Percentiles rank a stretch among this genome's conserved stretches.
phyloP scores from a whole-genome alignment of 2,888 invertebrate species.

The Harpalus rubripes region DNA sequence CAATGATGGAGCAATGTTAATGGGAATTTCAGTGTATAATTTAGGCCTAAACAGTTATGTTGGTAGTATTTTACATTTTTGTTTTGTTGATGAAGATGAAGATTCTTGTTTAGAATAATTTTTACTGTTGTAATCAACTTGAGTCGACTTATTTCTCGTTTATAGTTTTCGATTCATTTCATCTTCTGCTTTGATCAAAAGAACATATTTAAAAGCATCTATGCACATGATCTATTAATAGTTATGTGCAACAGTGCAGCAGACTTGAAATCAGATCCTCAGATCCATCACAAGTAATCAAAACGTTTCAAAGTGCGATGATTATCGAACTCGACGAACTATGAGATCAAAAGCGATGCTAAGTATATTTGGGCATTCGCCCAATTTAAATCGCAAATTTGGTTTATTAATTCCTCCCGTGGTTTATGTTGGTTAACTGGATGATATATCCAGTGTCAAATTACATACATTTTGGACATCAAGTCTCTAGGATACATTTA shows the following conservation, averaged over 20 bases:
- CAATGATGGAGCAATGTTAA: too few species aligned
- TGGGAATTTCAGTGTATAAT: too few species aligned
- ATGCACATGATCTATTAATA: not conserved
- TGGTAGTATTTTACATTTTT: too few species aligned
- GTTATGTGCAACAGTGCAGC: not conserved
- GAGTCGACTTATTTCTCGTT: too few species aligned
- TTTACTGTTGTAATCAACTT: too few species aligned
- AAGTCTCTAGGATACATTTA: not conserved
- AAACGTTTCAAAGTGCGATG: constrained; percentile 1
- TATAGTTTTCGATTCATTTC: not conserved
- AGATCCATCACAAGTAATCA: not conserved
- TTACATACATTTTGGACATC: not conserved
- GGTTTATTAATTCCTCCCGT: constrained; percentile 29
- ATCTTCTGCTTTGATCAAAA: not conserved
- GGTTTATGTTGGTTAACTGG: not conserved
- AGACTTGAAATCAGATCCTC: not conserved
- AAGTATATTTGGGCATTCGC: constrained; percentile 17
- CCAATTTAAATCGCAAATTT: constrained; percentile 44
- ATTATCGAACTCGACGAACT: constrained; percentile 3
- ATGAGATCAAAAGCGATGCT: constrained; percentile 15
- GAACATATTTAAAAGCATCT: not conserved
- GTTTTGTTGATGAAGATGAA: too few species aligned
- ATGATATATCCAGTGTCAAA: not conserved
- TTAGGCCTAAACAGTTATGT: too few species aligned
- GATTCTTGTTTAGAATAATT: too few species aligned